A percentile compares a stretch with the other conserved stretches of the same genome.
These are phyloP conservation scores for Nannobrachium achirus DNA, from an alignment of 2,113 vertebrate species.

Conservation along the genomic window DNA sequence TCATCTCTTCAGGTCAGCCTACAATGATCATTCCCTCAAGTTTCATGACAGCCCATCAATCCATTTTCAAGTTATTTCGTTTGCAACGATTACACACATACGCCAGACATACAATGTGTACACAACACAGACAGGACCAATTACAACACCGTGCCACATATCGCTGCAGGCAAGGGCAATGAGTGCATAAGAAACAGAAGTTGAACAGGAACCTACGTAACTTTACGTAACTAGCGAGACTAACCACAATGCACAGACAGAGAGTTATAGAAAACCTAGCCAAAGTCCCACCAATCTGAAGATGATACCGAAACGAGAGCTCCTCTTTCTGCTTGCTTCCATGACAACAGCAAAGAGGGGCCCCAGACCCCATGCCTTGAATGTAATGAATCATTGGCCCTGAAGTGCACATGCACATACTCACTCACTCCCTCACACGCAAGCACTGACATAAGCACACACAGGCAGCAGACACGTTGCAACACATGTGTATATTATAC, in stretches of 20 bases:
- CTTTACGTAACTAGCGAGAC: too few relatives aligned
- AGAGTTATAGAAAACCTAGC: conserved; percentile 16
- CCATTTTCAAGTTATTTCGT: too few relatives aligned
- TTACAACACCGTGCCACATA: too few relatives aligned
- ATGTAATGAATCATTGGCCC: conserved; percentile 68
- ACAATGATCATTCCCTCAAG: too few relatives aligned
- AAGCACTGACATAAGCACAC: conserved; percentile 15
- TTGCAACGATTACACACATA: too few relatives aligned
- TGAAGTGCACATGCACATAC: conserved; percentile 56
- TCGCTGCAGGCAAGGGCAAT: too few relatives aligned
- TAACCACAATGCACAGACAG: not conserved
- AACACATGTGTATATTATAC: not conserved
- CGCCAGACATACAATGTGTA: too few relatives aligned
- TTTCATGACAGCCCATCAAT: too few relatives aligned
- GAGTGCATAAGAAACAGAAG: too few relatives aligned
- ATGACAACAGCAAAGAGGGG: conserved; percentile 67
- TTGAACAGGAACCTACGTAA: too few relatives aligned
- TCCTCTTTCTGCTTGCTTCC: conserved; percentile 65
- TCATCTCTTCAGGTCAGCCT: too few relatives aligned
- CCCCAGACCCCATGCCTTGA: conserved; percentile 54
- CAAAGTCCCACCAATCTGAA: conserved; percentile 49
- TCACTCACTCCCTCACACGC: conserved; percentile 36
- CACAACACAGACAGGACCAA: too few relatives aligned
- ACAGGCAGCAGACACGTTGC: conserved; percentile 5
- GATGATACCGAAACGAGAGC: conserved; percentile 73